Evolutionary conservation across 37 sponge, comb jelly and placozoan species (phyloP).

Genomic region (Chondrilla cf. caribensis): DNA sequence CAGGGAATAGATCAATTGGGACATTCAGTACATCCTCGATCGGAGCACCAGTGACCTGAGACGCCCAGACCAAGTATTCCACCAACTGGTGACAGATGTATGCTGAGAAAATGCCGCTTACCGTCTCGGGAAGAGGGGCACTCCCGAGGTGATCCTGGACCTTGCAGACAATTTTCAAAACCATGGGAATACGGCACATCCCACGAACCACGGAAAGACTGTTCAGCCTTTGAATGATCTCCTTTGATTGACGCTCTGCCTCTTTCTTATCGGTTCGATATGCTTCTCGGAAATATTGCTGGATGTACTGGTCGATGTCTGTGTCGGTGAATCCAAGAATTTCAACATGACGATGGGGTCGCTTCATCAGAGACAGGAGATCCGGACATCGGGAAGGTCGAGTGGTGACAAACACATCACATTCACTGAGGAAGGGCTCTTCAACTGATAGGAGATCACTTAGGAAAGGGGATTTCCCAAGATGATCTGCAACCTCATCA

Average conservation of each 20-base stretch:
- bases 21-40: neutral
- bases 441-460: neutral
- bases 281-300: neutral
- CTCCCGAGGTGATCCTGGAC: neutral
- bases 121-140: neutral
- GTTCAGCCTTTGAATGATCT: neutral
- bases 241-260: neutral
- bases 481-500: neutral
- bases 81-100: neutral
- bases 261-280: neutral
- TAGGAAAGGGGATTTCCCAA: neutral
- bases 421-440: neutral
- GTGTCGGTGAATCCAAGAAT: slow-evolving; percentile 13
- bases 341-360: neutral
- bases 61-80: neutral
- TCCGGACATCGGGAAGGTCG: slow-evolving; percentile 10
- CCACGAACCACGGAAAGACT: neutral
- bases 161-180: neutral
- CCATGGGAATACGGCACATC: slow-evolving; percentile 2
- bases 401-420: slow-evolving; percentile 15
- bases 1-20: neutral
- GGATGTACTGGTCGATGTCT: neutral
- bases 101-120: neutral
- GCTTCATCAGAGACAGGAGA: neutral
- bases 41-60: too few relatives aligned